phyloP scores from a whole-genome alignment of 2,888 invertebrate genomes.

The Saturnia pavonia region DNA sequence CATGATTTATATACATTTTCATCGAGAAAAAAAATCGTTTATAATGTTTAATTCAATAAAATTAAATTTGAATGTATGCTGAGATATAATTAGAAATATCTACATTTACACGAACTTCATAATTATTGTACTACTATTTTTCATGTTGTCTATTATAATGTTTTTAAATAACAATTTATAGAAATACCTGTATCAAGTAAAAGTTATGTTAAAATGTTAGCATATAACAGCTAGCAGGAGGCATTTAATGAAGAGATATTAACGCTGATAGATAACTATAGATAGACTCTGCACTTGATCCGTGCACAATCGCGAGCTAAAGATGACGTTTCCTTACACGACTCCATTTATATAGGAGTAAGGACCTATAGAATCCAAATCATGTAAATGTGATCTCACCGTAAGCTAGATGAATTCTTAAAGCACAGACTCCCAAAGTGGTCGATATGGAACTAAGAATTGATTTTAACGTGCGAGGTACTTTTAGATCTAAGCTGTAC shows the following conservation, averaged over 20 bases:
- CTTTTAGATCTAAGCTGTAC: no score
- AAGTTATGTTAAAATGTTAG: no score
- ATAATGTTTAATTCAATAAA: no score
- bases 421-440: no score
- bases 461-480: no score
- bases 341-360: slow-evolving; percentile 22
- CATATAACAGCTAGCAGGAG: slow-evolving; percentile 36
- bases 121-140: background rate
- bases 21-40: no score
- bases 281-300: slow-evolving; percentile 48
- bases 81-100: background rate
- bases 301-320: slow-evolving; percentile 51
- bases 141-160: background rate
- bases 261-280: slow-evolving; percentile 73
- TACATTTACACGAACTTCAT: background rate
- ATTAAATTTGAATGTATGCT: no score
- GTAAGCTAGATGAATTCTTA: no score
- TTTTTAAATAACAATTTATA: background rate
- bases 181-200: background rate
- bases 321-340: slow-evolving; percentile 59
- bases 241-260: slow-evolving; percentile 57
- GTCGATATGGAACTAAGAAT: no score
- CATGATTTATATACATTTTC: no score
- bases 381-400: background rate
- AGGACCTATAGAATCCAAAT: background rate